These are phyloP conservation scores for Chrysogorgia sp. DNA, from an alignment of 92 coral and sea anemone genomes.

Conservation along the genomic window DNA sequence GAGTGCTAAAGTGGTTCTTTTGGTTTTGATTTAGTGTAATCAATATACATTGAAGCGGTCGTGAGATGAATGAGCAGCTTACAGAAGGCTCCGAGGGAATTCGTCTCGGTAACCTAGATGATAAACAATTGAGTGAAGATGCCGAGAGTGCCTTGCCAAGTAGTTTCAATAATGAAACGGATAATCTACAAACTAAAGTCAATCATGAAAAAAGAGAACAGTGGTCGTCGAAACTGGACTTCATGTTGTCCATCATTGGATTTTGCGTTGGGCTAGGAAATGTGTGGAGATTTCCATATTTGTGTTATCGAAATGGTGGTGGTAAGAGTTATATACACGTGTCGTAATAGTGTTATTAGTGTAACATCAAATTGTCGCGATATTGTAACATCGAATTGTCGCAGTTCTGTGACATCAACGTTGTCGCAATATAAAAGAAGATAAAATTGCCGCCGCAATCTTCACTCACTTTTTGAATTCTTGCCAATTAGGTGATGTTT, in stretches of 20 bases:
- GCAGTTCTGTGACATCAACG: no score
- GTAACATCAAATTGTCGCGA: no score
- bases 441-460: no score
- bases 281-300: constrained; percentile 82
- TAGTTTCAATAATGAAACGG: neutral
- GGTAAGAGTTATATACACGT: constrained; percentile 44
- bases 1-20: no score
- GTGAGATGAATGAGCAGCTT: neutral
- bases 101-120: neutral
- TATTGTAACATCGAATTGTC: no score
- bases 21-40: no score
- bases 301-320: constrained; percentile 77
- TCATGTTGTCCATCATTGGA: constrained; percentile 75
- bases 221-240: constrained; percentile 79
- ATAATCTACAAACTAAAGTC: neutral
- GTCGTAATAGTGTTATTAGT: no score
- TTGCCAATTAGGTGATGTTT: no score
- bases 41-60: neutral
- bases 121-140: neutral
- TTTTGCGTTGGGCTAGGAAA: constrained; percentile 80
- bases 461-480: no score
- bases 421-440: neutral
- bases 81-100: neutral
- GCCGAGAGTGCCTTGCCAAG: neutral
- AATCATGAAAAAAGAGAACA: constrained; percentile 68